Evolutionary conservation across 2,113 vertebrate species (phyloP), one percentile per base, ranked within the genome.

Genomic region (Ibidorhyncha struthersii): DNA sequence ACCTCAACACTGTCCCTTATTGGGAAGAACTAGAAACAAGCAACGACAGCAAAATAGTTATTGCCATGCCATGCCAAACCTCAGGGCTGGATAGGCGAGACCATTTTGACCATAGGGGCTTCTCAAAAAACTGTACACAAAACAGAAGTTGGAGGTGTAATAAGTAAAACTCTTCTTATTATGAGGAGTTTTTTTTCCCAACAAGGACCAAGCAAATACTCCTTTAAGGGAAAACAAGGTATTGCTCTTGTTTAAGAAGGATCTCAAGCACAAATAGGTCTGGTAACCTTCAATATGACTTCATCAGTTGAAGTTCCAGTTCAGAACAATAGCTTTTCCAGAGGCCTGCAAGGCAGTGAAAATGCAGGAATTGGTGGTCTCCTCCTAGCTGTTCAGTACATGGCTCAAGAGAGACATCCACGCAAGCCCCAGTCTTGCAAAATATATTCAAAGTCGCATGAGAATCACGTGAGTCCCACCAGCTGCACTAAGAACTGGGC

Each of bases 91-190:
- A 36, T 36, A 41, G 1, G 2, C 2, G 2, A 90, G 49, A 89
- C 23, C 22, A 65, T 79, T 73, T 66, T 63, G 17, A 81, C 43
- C 0, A 0, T 3, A 34, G 1, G 4, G 8, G 6, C 18, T 59
- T 84, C 56, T 43, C 66, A 86, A 62, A 90, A 87, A 71, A 45
- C n/a, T 8, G 12, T 11, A 97, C 6, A 65, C 8, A 34, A 86
- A 83, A 1, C 19, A 78, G 41, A 71, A 59, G 40, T 9, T 89
- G 56, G 59, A 90, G 23, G 12, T 41, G 12, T 43, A 92, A 81
- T 6, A 90, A 0, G 0, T 69, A 62, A 86, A 89, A 61, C 23
- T 62, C 38, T 52, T 70, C n/a, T 36, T 25, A 71, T 49, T 59
- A 78, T 1, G 1, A 81, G 4, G 20, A 22, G 3, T 0, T 12